Percentiles rank a stretch among this genome's conserved stretches.
Evolutionary conservation across 2,888 invertebrate species (phyloP).

Genomic region (Plebejus melissa): DNA sequence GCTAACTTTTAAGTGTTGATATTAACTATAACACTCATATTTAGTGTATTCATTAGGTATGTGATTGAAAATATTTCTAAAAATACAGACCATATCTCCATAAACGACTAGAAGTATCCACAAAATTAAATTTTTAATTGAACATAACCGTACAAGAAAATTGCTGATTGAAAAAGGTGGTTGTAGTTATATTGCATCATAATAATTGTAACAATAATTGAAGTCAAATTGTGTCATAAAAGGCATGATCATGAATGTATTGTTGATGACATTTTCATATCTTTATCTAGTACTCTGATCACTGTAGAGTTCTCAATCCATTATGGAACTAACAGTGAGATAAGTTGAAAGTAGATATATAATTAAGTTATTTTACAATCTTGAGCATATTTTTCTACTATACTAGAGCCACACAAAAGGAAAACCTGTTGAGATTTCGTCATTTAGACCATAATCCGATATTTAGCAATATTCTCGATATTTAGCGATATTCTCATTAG

Average conservation of each 20-base stretch:
- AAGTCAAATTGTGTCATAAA: neutral
- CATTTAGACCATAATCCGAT: neutral
- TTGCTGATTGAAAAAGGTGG: too few relatives aligned
- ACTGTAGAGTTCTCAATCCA: slow-evolving; percentile 4
- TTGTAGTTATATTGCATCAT: too few relatives aligned
- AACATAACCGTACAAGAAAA: too few relatives aligned
- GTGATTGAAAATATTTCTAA: neutral
- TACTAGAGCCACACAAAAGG: neutral
- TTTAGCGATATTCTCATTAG: neutral
- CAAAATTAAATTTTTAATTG: neutral
- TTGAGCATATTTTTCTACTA: slow-evolving; percentile 19
- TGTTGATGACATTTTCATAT: slow-evolving; percentile 3
- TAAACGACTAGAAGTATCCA: neutral
- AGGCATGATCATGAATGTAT: neutral
- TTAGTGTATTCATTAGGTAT: neutral
- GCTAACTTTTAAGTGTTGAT: neutral
- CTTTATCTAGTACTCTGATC: neutral
- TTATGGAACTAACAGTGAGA: slow-evolving; percentile 4
- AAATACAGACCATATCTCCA: neutral
- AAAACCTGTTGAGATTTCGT: neutral
- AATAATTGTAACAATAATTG: too few relatives aligned
- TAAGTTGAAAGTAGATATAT: neutral
- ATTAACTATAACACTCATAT: neutral
- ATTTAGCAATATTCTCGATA: neutral
- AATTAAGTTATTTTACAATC: neutral